Conservation (phyloP, 1,140 invertebrate species). For the Physella acuta region DNA sequence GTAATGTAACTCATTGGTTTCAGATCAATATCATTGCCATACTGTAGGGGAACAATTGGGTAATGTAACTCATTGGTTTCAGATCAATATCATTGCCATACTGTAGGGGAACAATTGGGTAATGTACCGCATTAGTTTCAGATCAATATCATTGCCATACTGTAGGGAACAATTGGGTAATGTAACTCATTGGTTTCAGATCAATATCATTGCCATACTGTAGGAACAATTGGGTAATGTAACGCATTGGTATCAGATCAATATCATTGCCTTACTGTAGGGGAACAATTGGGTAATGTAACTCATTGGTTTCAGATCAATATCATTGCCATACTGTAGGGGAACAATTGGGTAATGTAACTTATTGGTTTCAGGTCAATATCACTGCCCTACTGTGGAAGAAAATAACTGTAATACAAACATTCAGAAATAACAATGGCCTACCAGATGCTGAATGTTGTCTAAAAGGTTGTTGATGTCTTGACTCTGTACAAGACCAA, state of each 20-base stretch:
- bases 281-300: too few relatives aligned
- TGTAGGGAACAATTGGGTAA: too few relatives aligned
- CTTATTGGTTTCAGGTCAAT: constrained; percentile 89
- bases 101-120: constrained; percentile 55
- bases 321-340: constrained; percentile 89
- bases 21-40: constrained; percentile 94
- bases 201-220: constrained; percentile 92
- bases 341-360: too few relatives aligned
- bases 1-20: constrained; percentile 85
- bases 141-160: too few relatives aligned
- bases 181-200: constrained; percentile 79
- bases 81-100: constrained; percentile 94
- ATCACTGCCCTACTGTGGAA: constrained; percentile 87
- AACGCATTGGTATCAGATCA: too few relatives aligned
- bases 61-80: constrained; percentile 78
- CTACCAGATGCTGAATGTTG: constrained; percentile 90
- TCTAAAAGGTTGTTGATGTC: constrained; percentile 96
- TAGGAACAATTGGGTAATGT: too few relatives aligned
- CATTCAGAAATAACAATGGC: too few relatives aligned
- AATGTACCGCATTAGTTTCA: too few relatives aligned
- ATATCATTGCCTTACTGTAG: too few relatives aligned
- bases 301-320: constrained; percentile 86
- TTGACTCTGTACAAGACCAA: constrained; percentile 94
- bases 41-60: too few relatives aligned
- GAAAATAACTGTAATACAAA: too few relatives aligned